Conservation (phyloP, 2,888 invertebrate genomes). For the Helobdella robusta region DNA sequence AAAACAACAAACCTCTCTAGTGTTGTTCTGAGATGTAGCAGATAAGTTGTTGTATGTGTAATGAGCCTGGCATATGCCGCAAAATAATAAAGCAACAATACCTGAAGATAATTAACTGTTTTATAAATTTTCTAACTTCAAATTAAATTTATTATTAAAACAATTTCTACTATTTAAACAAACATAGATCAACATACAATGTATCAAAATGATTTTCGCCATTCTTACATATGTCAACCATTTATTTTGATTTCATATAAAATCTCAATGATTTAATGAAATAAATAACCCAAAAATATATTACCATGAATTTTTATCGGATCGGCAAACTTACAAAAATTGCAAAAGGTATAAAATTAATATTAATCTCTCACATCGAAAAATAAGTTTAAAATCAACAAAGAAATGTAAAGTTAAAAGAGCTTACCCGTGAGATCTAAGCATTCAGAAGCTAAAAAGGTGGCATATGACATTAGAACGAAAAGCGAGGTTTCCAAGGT, state of each 20-base stretch:
- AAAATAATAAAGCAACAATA: slow-evolving; percentile 91
- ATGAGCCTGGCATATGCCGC: slow-evolving; percentile 97
- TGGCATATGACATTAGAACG: slow-evolving; percentile 93
- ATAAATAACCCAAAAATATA: no score
- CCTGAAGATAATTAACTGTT: no score
- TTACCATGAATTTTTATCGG: no score
- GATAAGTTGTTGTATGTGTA: slow-evolving; percentile 95
- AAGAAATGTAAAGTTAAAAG: background rate
- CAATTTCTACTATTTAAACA: background rate
- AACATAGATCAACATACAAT: background rate
- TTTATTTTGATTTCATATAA: no score
- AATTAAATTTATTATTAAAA: background rate
- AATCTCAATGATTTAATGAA: no score
- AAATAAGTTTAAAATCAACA: background rate
- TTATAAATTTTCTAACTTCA: no score
- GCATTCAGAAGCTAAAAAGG: slow-evolving; percentile 91
- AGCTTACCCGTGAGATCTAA: slow-evolving; percentile 79
- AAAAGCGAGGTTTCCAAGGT: slow-evolving; percentile 88
- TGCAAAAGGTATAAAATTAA: no score
- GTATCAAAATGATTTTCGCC: background rate
- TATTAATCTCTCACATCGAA: background rate
- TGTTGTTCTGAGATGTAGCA: slow-evolving; percentile 70
- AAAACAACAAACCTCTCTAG: slow-evolving; percentile 61
- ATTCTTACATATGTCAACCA: no score
- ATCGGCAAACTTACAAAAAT: no score